Percentiles rank a stretch among this genome's conserved stretches.
These are phyloP conservation scores for Trichomalopsis sarcophagae DNA, from an alignment of 1,140 invertebrate genomes.

Conservation along the genomic window DNA sequence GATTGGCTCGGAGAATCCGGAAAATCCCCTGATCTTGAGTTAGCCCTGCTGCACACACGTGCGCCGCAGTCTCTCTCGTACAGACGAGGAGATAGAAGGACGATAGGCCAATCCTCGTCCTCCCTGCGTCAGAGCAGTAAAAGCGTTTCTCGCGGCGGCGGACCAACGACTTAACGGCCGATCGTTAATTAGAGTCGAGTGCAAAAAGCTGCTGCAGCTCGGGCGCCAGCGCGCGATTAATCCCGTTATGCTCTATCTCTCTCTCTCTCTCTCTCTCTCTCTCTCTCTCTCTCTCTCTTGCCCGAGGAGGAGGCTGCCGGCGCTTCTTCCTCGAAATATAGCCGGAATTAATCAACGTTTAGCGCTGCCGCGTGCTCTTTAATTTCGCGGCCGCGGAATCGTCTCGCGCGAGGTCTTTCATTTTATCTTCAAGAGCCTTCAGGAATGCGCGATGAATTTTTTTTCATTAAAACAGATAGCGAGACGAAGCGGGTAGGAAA, in stretches of 20 bases:
- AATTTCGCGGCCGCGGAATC: neutral
- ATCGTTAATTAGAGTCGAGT: constrained; percentile 52
- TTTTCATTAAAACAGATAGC: no score
- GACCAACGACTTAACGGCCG: neutral
- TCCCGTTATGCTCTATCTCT: neutral
- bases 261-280: no score
- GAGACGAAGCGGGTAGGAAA: no score
- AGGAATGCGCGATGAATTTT: neutral
- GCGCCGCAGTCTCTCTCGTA: neutral
- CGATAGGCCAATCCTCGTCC: neutral
- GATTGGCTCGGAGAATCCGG: neutral
- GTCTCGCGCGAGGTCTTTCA: no score
- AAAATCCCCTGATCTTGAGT: constrained; percentile 13
- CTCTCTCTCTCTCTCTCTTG: no score
- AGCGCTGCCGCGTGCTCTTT: neutral
- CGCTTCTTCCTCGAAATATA: constrained; percentile 1
- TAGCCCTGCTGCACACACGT: neutral
- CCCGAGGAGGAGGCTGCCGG: neutral
- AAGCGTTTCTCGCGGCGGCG: neutral
- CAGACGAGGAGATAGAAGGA: constrained; percentile 18
- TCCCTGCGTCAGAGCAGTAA: neutral
- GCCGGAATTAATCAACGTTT: constrained; percentile 33
- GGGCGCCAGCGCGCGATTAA: neutral
- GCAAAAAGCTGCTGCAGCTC: neutral
- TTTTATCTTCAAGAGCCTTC: neutral